phyloP scores from a whole-genome alignment of 2,113 vertebrate species.

The Dolichotis patagonum region DNA sequence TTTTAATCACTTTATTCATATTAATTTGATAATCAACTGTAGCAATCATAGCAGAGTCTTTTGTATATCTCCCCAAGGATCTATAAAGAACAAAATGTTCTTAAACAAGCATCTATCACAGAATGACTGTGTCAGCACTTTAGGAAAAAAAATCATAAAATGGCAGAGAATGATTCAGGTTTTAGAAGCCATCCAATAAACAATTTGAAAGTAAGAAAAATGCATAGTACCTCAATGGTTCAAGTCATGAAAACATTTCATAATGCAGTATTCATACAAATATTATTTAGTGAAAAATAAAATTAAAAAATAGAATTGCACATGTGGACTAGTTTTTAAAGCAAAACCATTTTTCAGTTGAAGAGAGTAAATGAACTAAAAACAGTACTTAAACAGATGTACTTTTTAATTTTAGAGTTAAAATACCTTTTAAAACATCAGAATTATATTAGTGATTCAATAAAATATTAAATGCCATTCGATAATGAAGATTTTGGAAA shows the following conservation, averaged over 20 bases:
- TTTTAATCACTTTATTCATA: conserved; percentile 64
- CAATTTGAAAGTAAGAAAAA: conserved; percentile 70
- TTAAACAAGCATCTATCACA: conserved; percentile 69
- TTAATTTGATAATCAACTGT: conserved; percentile 60
- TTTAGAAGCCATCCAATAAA: conserved; percentile 71
- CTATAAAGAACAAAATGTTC: conserved; percentile 73
- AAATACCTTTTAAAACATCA: conserved; percentile 14
- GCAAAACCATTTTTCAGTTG: conserved; percentile 49
- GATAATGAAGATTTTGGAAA: background rate
- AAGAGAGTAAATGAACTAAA: background rate
- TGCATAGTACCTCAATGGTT: conserved; percentile 47
- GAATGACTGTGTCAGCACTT: conserved; percentile 70
- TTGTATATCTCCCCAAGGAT: conserved; percentile 58
- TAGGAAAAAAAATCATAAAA: conserved; percentile 57
- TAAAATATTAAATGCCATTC: conserved; percentile 26
- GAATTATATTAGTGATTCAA: conserved; percentile 18
- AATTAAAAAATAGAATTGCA: conserved; percentile 49
- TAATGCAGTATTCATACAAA: conserved; percentile 62
- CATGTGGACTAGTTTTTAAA: conserved; percentile 43
- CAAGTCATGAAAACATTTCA: conserved; percentile 59
- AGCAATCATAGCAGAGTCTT: conserved; percentile 35
- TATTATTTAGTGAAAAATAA: conserved; percentile 65
- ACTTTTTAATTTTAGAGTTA: conserved; percentile 60
- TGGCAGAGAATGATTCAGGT: conserved; percentile 39
- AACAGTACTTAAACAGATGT: background rate